Evolutionary conservation across 1,140 invertebrate species (phyloP).

Genomic region (Drosophila nigrodunni): DNA sequence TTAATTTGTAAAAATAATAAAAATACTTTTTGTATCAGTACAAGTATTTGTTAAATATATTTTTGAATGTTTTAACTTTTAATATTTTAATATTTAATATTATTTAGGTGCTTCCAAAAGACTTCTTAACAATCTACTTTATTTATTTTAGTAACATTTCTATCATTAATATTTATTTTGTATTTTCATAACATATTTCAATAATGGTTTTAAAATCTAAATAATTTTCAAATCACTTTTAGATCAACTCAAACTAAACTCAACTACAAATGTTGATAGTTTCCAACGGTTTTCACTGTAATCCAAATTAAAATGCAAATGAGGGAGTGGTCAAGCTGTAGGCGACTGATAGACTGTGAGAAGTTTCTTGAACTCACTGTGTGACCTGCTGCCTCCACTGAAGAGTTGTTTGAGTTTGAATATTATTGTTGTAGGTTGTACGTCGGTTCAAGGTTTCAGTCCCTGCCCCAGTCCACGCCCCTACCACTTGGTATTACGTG

Average conservation of each 20-base stretch:
- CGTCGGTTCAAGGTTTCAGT: slow-evolving; percentile 21
- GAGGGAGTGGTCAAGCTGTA: slow-evolving; percentile 25
- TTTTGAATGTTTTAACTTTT: too few species aligned
- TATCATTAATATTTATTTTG: too few species aligned
- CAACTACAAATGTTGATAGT: neutral
- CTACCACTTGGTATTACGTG: neutral
- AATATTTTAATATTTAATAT: too few species aligned
- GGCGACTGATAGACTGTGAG: neutral
- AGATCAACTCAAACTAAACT: neutral
- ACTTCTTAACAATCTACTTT: too few species aligned
- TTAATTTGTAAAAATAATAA: too few species aligned
- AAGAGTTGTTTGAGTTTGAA: neutral
- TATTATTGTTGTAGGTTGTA: neutral
- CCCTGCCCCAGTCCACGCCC: too few species aligned
- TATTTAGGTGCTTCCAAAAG: too few species aligned
- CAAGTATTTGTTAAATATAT: too few species aligned
- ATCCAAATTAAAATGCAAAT: slow-evolving; percentile 34
- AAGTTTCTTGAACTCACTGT: slow-evolving; percentile 25
- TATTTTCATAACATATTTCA: too few species aligned
- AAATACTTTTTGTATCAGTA: too few species aligned
- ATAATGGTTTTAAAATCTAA: neutral
- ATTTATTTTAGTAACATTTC: too few species aligned
- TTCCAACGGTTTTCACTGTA: slow-evolving; percentile 9
- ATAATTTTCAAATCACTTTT: neutral
- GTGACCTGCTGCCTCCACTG: neutral